Base-by-base conservation (phyloP, 2,888 invertebrate species). In the Zaprionus bogoriensis region DNA sequence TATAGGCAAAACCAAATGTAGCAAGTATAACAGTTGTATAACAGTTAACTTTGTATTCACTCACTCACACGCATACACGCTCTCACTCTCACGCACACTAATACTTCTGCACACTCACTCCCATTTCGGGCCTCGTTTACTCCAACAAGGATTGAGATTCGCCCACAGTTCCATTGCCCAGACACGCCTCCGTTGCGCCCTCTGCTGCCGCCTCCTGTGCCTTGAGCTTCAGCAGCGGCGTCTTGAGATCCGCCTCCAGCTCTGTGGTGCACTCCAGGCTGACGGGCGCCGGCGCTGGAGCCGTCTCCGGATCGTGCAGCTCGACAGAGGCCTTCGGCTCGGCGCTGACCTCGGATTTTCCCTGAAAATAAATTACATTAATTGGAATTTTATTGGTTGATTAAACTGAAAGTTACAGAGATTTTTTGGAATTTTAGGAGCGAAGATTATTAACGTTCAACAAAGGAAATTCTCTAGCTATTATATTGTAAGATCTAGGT, bases 221-320 rank as follows among this genome's bases (percentile, higher is more conserved):
- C 50, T 83, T 88, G 0, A 82, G 68, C 68, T 88, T 88, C 14
- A 90, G 63, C 19, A 90, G 69, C 25, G 89, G 90, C 38, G 89
- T 89, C 79, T 90, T 90, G 6, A 89, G 82, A 51, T 90, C 90
- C 32, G 58, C 81, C 58, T 89, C 89, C 6, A 80, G 54, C 28
- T 81, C 81, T 14, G 52, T 42, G 39, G 67, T 78, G 22, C 72
- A 61, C 12, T 83, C 84, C 14, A 75, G 41, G n/a, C 58, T 70
- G 6, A 19, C 51, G 3, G 57, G 19, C 12, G 64, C 67, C n/a
- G 44, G 28, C 12, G 41, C 25, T 17, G 57, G 6, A 1, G 45
- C 23, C 10, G 53, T 19, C 20, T 77, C 69, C 27, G 66, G 47
- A 7, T 67, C 60, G 52, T 75, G 77, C 23, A 77, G 54, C 32